Conservation (phyloP, 2,888 invertebrate species). For the Cremastobaeus sp. region DNA sequence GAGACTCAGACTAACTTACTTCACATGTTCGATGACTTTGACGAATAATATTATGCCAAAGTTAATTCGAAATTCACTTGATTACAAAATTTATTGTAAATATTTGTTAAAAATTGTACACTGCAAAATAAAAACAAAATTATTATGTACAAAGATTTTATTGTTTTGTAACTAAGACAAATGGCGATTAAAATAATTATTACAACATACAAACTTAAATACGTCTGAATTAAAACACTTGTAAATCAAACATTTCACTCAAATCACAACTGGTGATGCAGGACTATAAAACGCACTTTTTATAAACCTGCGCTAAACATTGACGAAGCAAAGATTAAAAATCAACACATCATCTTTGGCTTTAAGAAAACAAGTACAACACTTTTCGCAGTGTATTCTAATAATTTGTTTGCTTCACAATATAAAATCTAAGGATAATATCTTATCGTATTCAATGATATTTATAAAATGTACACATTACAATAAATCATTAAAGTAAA, state of each 20-base stretch:
- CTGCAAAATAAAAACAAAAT: slow-evolving; percentile 9
- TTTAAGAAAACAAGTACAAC: slow-evolving; percentile 27
- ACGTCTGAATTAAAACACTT: slow-evolving; percentile 6
- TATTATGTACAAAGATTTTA: slow-evolving; percentile 20
- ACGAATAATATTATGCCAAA: slow-evolving; percentile 26
- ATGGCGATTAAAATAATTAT: slow-evolving; percentile 29
- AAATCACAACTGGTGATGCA: background rate
- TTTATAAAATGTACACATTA: slow-evolving; percentile 28
- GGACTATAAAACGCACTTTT: background rate
- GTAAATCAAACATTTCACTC: slow-evolving; percentile 4
- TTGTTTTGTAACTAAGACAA: slow-evolving; percentile 23
- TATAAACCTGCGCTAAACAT: background rate
- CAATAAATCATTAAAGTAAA: slow-evolving; percentile 32
- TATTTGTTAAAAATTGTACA: background rate
- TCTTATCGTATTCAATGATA: too few species aligned
- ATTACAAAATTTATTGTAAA: background rate
- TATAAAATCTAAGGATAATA: slow-evolving; percentile 23
- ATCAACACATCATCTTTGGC: slow-evolving; percentile 26
- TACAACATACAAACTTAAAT: slow-evolving; percentile 11
- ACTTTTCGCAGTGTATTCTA: slow-evolving; percentile 20
- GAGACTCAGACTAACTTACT: slow-evolving; percentile 80
- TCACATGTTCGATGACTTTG: slow-evolving; percentile 72
- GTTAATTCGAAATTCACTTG: background rate
- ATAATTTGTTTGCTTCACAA: slow-evolving; percentile 10
- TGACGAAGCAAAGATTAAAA: background rate